A percentile compares a stretch with the other conserved stretches of the same genome.
These are phyloP conservation scores for Orientallactaga sibirica DNA, from an alignment of 2,797 vertebrate species.

Conservation along the genomic window DNA sequence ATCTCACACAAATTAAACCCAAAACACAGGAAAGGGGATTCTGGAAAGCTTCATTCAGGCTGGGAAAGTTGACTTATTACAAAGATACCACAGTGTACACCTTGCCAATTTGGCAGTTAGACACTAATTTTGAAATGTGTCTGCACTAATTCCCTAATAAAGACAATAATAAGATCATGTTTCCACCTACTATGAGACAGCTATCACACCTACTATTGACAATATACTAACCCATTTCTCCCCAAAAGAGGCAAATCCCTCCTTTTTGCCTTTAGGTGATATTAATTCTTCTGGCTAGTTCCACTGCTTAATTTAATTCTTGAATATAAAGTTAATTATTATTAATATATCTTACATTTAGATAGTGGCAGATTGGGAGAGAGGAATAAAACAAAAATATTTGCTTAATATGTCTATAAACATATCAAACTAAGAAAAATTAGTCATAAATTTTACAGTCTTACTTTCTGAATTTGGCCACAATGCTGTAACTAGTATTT, in stretches of 20 bases:
- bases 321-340: conserved; percentile 15
- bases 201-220: background rate
- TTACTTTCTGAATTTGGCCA: background rate
- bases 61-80: background rate
- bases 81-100: background rate
- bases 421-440: conserved; percentile 27
- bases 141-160: conserved; percentile 22
- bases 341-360: conserved; percentile 36
- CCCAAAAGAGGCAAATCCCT: background rate
- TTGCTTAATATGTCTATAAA: conserved; percentile 27
- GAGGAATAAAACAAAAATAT: conserved; percentile 48
- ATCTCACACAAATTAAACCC: background rate
- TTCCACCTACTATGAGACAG: background rate
- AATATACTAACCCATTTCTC: background rate
- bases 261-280: background rate
- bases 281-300: background rate
- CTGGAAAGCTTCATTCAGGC: conserved; percentile 4
- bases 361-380: conserved; percentile 24
- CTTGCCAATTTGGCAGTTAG: background rate
- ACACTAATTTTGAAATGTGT: background rate
- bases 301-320: background rate
- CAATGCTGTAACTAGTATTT: background rate
- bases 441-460: background rate
- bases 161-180: background rate
- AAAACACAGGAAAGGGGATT: background rate